Percentiles rank a stretch among this genome's conserved stretches.
Evolutionary conservation across 1,140 invertebrate genomes (phyloP).

Genomic region (Sipha flava): DNA sequence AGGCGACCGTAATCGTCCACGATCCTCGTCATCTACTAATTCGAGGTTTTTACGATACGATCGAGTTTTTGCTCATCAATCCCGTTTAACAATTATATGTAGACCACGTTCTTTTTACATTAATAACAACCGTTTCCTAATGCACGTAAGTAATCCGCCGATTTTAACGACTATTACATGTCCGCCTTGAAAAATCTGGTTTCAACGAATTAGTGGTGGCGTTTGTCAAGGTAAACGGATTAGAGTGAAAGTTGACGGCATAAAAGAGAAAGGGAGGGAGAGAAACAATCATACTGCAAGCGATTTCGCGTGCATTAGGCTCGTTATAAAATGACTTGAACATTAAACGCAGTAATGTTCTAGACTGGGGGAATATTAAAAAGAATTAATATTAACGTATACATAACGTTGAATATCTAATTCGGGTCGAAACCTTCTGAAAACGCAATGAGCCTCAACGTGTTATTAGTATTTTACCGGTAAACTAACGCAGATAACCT

Average conservation of each 20-base stretch:
- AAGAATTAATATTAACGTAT: slow-evolving; percentile 1
- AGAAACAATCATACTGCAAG: not conserved
- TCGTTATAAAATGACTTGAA: not conserved
- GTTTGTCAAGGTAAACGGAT: not conserved
- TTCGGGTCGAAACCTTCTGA: not conserved
- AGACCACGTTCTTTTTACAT: not conserved
- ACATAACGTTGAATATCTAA: not conserved
- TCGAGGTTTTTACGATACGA: not conserved
- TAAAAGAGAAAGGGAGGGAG: not conserved
- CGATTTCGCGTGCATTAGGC: not conserved
- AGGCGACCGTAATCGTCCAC: too few relatives aligned
- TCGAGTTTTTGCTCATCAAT: slow-evolving; percentile 7
- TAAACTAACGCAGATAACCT: not conserved
- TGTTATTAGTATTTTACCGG: slow-evolving; percentile 18
- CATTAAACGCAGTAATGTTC: not conserved
- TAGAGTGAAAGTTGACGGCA: not conserved
- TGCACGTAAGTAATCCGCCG: not conserved
- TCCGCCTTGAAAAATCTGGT: not conserved
- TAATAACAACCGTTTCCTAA: not conserved
- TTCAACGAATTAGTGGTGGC: not conserved
- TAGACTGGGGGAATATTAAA: not conserved
- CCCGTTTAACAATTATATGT: not conserved
- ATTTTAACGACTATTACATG: not conserved
- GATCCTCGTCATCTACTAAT: not conserved
- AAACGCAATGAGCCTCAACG: not conserved